Base-by-base conservation (phyloP, 2,113 vertebrate species). In the Ptychochromis oligacanthus region DNA sequence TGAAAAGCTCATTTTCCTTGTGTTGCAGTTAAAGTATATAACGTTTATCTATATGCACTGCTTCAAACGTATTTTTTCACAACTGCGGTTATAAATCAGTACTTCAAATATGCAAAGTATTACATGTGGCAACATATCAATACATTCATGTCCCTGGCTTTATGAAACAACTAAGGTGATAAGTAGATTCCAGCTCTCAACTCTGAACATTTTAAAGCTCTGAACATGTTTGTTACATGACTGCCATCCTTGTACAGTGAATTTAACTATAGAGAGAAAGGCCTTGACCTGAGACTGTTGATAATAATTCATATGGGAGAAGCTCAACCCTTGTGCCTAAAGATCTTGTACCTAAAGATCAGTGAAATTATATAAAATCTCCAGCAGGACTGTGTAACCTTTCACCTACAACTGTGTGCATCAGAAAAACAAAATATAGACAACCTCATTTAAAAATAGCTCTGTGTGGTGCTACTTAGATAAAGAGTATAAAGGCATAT, bases 221-320 rank as follows among this genome's bases (percentile, higher is more conserved):
- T 82, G 76, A 83, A 70, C 58, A 80, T 83, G 84, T 60, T 61
- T 79, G 56, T 55, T 75, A 59, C 79, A 80, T 56, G 79, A 83
- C 64, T 56, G 75, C 43, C 75, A 59, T 75, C 43, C 24, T 12
- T 4, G 43, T 17, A 65, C 74, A 87, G 15, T 75, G 74, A 65
- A 72, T 13, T 7, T 60, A 70, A 88, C 79, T n/a, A 80, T 17
- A 80, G 46, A 36, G 22, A 56, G 52, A 82, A 77, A 2, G 75
- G 65, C 26, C 8, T 61, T 77, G 64, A 52, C 76, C 77, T 72
- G 36, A 56, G 85, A 79, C 36, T 36, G 36, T 7, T 36, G 86
- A 65, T 60, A 82, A 14, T 61, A 64, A 81, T 85, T 65, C 83
- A 81, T 70, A 79, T 67, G 58, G 40, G 13, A 75, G 80, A 13